A percentile compares a stretch with the other conserved stretches of the same genome.
Conservation (phyloP, 2,113 vertebrate species). For the Boulengerochromis microlepis region DNA sequence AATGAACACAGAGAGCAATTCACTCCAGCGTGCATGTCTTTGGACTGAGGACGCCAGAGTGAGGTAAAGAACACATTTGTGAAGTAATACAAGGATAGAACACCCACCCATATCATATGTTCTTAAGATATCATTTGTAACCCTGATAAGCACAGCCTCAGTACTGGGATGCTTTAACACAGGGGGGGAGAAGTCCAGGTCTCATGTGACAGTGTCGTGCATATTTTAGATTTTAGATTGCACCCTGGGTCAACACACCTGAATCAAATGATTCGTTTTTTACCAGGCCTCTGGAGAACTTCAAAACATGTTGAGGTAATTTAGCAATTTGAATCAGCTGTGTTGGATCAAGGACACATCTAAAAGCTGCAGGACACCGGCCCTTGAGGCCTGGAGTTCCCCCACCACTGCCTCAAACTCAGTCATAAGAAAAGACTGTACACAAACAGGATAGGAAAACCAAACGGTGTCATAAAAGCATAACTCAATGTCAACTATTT, state of each 20-base stretch:
- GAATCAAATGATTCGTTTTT: not conserved
- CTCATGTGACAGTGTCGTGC: not conserved
- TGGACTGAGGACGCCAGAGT: not conserved
- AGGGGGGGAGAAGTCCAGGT: rapidly evolving
- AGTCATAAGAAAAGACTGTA: not conserved
- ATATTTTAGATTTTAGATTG: not conserved
- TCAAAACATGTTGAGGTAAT: not conserved
- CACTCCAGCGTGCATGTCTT: not conserved
- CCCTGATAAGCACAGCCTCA: not conserved
- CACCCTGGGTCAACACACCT: not conserved
- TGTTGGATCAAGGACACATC: not conserved
- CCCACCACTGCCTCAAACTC: not conserved
- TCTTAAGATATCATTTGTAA: not conserved
- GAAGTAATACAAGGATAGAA: not conserved
- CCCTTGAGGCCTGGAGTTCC: not conserved
- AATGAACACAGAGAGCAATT: not conserved
- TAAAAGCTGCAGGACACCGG: not conserved
- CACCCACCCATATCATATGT: rapidly evolving
- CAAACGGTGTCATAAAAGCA: not conserved
- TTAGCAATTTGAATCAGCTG: not conserved
- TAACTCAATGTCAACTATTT: constrained; percentile 21
- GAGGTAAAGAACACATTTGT: not conserved
- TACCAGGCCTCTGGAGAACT: not conserved
- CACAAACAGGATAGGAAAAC: not conserved
- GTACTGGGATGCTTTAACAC: not conserved